Percentiles rank a stretch among this genome's conserved stretches.
Conservation (phyloP, 2,888 invertebrate genomes). For the Epinotia brunnichana region DNA sequence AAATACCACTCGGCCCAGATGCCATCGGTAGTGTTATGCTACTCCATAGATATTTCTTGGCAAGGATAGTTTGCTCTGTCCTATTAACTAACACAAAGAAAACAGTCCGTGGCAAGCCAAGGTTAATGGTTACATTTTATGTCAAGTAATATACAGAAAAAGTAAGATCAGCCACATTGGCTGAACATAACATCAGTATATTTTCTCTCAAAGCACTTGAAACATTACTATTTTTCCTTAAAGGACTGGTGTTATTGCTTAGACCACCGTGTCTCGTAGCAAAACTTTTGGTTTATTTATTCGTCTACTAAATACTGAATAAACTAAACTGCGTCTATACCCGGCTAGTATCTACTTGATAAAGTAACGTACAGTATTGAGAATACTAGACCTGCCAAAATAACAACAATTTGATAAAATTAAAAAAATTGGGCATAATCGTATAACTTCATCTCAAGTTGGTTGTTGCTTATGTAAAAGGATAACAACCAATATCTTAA, state of each 20-base stretch:
- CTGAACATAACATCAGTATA: neutral
- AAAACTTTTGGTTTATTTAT: neutral
- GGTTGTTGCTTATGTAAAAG: no score
- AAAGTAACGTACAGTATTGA: no score
- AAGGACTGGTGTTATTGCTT: neutral
- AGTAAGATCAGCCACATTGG: neutral
- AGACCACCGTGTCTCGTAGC: neutral
- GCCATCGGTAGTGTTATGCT: slow-evolving; percentile 18
- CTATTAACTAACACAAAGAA: slow-evolving; percentile 16
- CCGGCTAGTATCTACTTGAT: no score
- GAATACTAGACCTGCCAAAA: no score
- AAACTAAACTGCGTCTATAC: neutral
- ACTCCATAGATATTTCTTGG: slow-evolving; percentile 15
- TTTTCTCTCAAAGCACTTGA: neutral
- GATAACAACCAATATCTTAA: no score
- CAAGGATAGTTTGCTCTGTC: slow-evolving; percentile 20
- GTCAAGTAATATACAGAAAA: slow-evolving; percentile 13
- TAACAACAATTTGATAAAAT: no score
- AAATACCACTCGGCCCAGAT: slow-evolving; percentile 11
- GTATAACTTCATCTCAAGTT: no score
- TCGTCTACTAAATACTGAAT: neutral
- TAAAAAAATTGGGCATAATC: no score
- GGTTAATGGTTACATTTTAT: slow-evolving; percentile 23
- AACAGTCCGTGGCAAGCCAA: neutral
- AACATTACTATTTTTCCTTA: slow-evolving; percentile 3